A percentile compares a stretch with the other conserved stretches of the same genome.
phyloP scores from a whole-genome alignment of 1,140 invertebrate genomes.

The Bombyx mandarina region DNA sequence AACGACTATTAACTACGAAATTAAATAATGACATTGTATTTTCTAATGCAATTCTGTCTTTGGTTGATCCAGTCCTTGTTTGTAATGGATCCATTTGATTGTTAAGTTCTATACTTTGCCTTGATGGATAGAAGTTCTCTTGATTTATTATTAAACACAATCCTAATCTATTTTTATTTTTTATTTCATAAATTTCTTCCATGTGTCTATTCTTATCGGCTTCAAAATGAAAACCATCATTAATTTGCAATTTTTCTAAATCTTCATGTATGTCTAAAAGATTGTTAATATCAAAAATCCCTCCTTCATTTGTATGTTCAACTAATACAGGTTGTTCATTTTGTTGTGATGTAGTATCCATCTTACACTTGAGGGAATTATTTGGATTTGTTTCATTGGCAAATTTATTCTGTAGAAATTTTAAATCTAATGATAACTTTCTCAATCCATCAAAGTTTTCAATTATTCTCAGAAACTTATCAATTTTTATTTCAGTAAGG shows the following conservation, averaged over 20 bases:
- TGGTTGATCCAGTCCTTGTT: slow-evolving; percentile 38
- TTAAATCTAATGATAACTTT: slow-evolving; percentile 29
- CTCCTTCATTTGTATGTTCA: background rate
- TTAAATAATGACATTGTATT: slow-evolving; percentile 43
- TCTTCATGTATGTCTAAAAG: background rate
- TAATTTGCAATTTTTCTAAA: slow-evolving; percentile 1
- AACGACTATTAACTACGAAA: slow-evolving; percentile 37
- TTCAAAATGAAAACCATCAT: slow-evolving; percentile 23
- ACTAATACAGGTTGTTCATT: slow-evolving; percentile 1
- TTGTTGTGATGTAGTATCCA: background rate
- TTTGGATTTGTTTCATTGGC: slow-evolving; percentile 16
- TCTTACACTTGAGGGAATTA: background rate
- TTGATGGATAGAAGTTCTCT: slow-evolving; percentile 53
- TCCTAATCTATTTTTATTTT: slow-evolving; percentile 41
- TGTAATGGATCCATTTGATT: slow-evolving; percentile 17
- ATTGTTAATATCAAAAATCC: background rate
- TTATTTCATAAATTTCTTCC: slow-evolving; percentile 42
- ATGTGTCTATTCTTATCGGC: slow-evolving; percentile 30
- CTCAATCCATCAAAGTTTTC: slow-evolving; percentile 33
- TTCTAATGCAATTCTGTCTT: slow-evolving; percentile 37
- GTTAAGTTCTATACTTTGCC: slow-evolving; percentile 34
- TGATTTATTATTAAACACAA: slow-evolving; percentile 60
- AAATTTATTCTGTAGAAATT: slow-evolving; percentile 29
- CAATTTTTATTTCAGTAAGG: slow-evolving; percentile 23
- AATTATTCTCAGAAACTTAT: slow-evolving; percentile 39